Conservation (phyloP, 1,140 invertebrate species). For the Zelostemma sp. region DNA sequence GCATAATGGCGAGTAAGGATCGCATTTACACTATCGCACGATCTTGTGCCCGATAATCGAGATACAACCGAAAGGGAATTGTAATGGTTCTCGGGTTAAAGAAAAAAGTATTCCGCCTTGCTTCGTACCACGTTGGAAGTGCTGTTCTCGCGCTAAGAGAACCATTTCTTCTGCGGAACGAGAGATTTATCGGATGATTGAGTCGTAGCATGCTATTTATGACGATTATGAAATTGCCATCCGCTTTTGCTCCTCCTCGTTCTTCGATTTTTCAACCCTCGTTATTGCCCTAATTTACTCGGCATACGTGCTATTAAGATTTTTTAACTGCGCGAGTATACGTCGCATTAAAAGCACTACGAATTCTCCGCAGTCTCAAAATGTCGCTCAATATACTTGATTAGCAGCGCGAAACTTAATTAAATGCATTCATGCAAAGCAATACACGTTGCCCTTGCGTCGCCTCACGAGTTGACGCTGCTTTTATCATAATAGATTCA, state of each 20-base stretch:
- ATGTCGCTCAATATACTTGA: too few species aligned
- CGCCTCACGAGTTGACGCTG: too few species aligned
- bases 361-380: too few species aligned
- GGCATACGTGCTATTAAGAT: too few species aligned
- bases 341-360: too few species aligned
- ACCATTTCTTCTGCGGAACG: background rate
- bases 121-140: background rate
- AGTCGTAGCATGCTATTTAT: background rate
- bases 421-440: background rate
- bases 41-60: conserved; percentile 12
- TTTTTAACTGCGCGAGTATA: too few species aligned
- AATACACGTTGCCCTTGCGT: too few species aligned
- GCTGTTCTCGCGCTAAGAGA: background rate
- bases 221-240: conserved; percentile 34
- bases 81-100: background rate
- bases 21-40: conserved; percentile 24
- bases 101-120: too few species aligned
- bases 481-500: too few species aligned
- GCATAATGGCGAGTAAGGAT: conserved; percentile 15
- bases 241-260: conserved; percentile 16
- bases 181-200: background rate
- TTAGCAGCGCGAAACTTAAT: background rate
- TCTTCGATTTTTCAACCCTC: background rate
- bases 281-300: too few species aligned
- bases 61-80: conserved; percentile 26